Evolutionary conservation across 2,113 vertebrate genomes (phyloP), one percentile per base, ranked within the genome.

Genomic region (Tragulus kanchil): DNA sequence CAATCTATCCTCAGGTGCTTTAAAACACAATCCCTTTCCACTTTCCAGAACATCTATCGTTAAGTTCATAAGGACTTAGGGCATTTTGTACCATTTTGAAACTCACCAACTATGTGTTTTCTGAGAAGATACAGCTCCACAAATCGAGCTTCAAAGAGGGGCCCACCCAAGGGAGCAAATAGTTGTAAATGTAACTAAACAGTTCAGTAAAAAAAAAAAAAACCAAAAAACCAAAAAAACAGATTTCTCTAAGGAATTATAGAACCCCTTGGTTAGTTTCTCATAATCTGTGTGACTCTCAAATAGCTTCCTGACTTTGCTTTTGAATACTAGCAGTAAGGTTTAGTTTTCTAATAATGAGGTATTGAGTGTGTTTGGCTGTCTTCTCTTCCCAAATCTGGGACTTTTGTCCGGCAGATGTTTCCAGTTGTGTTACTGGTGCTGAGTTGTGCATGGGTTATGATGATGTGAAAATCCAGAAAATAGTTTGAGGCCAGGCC

Each of bases 361-460:
- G 75, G 77, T 31, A 94, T 97, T 94, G 78, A 59, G 79, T 90
- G 45, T 69, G 83, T 96, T 96, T 97, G 96, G 88, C 94, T 92
- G 73, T 91, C 26, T 15, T 93, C 78, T 93, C 17, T 97, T 81
- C 61, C 96, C 61, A 48, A 78, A 89, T 93, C 85, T 92, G 61
- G 56, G 58, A 67, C 95, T 79, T 98, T 97, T 77, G 81, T 93
- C 65, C 45, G 86, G 83, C 94, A 94, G 58, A 97, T 97, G 96
- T 96, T 98, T 98, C 94, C 91, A 98, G 96, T 98, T 97, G 71
- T 97, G 87, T 94, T 97, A 97, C 95, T 84, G 85, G 94, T 97
- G 92, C 93, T 98, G 85, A 92, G 91, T 71, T 97, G 15, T 94
- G 93, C 14, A 3, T 95, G 96, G 93, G 82, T 58, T 73, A 90